Evolutionary conservation across 1,140 invertebrate species (phyloP).

Genomic region (Conus betulinus): DNA sequence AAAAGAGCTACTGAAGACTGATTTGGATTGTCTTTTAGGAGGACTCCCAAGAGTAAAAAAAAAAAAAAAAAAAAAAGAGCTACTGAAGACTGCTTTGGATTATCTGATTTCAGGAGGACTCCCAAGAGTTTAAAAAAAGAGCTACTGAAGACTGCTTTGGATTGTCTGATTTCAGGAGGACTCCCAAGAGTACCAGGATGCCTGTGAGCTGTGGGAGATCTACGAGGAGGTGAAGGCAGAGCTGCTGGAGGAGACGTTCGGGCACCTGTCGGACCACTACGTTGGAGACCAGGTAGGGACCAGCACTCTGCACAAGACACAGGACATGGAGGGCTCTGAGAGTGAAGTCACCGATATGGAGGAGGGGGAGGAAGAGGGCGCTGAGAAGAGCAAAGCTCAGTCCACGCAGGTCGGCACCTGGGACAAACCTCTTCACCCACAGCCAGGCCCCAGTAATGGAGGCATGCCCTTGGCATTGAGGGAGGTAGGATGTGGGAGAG

Average conservation of each 20-base stretch:
- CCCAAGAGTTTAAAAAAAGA: too few species aligned
- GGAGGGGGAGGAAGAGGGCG: slow-evolving; percentile 36
- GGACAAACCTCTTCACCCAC: neutral
- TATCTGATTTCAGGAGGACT: slow-evolving; percentile 82
- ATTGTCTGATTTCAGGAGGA: slow-evolving; percentile 82
- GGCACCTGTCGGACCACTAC: slow-evolving; percentile 50
- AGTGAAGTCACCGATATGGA: slow-evolving; percentile 45
- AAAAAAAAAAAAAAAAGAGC: too few species aligned
- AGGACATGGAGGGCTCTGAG: slow-evolving; percentile 9
- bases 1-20: too few species aligned
- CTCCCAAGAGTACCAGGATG: slow-evolving; percentile 92
- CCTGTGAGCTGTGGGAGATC: slow-evolving; percentile 91
- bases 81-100: too few species aligned
- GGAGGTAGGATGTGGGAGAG: neutral
- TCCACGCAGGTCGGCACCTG: neutral
- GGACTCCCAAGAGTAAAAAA: slow-evolving; percentile 88
- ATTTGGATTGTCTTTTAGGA: too few species aligned
- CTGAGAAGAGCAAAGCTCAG: neutral
- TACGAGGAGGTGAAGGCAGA: slow-evolving; percentile 78
- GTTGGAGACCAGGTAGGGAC: slow-evolving; percentile 27
- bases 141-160: too few species aligned
- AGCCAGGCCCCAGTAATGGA: neutral
- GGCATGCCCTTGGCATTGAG: neutral
- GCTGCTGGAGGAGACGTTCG: slow-evolving; percentile 70
- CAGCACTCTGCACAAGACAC: slow-evolving; percentile 30